phyloP scores from a whole-genome alignment of 2,888 invertebrate genomes.

The Diarsia rubi region DNA sequence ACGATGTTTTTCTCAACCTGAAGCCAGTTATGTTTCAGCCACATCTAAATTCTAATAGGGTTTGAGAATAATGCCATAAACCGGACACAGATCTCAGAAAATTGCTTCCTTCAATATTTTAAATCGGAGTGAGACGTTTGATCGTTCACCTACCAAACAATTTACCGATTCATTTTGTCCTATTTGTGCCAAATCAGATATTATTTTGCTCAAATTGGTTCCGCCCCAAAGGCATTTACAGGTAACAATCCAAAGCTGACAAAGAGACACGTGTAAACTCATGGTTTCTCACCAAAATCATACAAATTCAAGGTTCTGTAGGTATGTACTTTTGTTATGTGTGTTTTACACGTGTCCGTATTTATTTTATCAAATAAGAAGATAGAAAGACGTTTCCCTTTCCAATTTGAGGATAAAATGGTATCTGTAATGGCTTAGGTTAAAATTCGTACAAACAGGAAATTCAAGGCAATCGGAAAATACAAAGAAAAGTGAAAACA shows the following conservation, averaged over 20 bases:
- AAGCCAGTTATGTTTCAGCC: too few species aligned
- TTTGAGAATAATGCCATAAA: too few species aligned
- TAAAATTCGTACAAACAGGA: background rate
- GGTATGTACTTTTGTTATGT: background rate
- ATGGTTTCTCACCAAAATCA: background rate
- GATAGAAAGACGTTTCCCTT: background rate
- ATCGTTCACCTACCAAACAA: too few species aligned
- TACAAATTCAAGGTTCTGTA: background rate
- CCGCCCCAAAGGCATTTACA: background rate
- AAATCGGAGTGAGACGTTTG: too few species aligned
- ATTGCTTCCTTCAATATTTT: too few species aligned
- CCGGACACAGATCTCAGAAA: too few species aligned
- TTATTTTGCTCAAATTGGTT: background rate
- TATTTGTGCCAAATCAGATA: background rate
- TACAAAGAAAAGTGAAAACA: background rate
- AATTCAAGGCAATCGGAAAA: conserved; percentile 9
- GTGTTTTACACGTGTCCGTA: background rate
- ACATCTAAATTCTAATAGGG: too few species aligned
- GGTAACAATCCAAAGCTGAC: background rate
- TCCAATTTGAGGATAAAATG: conserved; percentile 6
- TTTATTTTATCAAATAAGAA: conserved; percentile 2
- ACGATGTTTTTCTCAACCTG: too few species aligned
- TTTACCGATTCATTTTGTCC: too few species aligned
- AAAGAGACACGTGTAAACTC: background rate
- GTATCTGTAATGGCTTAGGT: background rate